phyloP scores from a whole-genome alignment of 2,113 vertebrate species.

The Benitochromis conjunctus region DNA sequence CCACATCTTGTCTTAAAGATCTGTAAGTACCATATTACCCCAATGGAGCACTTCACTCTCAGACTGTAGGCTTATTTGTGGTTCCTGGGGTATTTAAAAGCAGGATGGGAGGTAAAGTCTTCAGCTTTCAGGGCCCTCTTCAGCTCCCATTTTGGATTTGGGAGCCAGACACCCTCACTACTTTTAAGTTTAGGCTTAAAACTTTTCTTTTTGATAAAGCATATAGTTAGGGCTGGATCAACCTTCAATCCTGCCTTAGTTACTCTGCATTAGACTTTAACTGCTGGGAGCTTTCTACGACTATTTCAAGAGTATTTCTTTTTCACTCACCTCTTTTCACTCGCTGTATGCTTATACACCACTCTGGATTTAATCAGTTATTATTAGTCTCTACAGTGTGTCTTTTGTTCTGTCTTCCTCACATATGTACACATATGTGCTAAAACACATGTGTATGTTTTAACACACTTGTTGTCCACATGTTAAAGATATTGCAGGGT shows the following conservation, averaged over 20 bases:
- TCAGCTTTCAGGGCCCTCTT: neutral
- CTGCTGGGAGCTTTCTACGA: neutral
- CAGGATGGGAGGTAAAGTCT: neutral
- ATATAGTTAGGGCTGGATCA: neutral
- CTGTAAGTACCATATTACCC: neutral
- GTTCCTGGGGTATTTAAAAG: neutral
- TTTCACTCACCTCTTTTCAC: neutral
- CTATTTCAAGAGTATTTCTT: neutral
- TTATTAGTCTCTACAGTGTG: neutral
- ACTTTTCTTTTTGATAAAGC: neutral
- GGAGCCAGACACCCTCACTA: neutral
- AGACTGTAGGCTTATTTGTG: neutral
- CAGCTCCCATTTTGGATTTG: neutral
- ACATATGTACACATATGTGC: neutral
- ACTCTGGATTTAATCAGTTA: neutral
- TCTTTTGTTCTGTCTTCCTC: neutral
- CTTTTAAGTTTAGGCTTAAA: neutral
- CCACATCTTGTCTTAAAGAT: neutral
- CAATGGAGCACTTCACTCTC: neutral
- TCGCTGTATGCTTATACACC: neutral
- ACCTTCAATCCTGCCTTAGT: neutral
- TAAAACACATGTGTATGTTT: neutral
- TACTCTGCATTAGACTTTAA: neutral
- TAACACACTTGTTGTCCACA: neutral
- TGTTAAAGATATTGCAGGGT: neutral